These are phyloP conservation scores for Harpegnathos saltator DNA, from an alignment of 1,140 invertebrate species.

Conservation along the genomic window DNA sequence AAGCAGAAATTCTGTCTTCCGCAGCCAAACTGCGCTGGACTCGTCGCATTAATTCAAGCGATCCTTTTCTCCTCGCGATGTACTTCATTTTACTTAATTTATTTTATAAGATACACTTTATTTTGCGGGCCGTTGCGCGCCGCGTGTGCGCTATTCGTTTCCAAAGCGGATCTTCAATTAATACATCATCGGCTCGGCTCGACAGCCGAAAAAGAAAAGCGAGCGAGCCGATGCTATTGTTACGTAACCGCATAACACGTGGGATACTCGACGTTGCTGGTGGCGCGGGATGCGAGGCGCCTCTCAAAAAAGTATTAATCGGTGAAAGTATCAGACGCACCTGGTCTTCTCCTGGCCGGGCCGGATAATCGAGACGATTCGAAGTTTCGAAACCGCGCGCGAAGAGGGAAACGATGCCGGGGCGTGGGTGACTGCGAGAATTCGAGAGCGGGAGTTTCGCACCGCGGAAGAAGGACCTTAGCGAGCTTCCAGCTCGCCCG, in stretches of 20 bases:
- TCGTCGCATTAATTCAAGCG: too few relatives aligned
- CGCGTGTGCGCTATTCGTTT: too few relatives aligned
- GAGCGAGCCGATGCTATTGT: not conserved
- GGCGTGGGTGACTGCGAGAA: constrained; percentile 41
- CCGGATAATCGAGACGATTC: constrained; percentile 26
- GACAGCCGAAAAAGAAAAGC: not conserved
- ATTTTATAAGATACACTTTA: not conserved
- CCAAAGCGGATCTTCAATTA: not conserved
- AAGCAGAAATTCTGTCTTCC: too few relatives aligned
- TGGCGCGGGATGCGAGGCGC: not conserved
- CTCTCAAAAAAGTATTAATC: constrained; percentile 39
- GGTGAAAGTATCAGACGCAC: constrained; percentile 46
- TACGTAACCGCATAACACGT: constrained; percentile 27
- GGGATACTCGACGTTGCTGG: not conserved
- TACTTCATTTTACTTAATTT: too few relatives aligned
- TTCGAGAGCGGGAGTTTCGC: constrained; percentile 48
- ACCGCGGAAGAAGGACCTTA: too few relatives aligned
- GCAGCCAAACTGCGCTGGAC: too few relatives aligned
- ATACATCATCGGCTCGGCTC: not conserved
- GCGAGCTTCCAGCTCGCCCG: too few relatives aligned
- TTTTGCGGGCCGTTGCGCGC: not conserved
- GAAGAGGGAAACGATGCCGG: constrained; percentile 14
- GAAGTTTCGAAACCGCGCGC: constrained; percentile 51
- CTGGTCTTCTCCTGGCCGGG: not conserved
- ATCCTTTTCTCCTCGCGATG: too few relatives aligned